Base-by-base conservation (phyloP, 1,140 invertebrate species). In the Hirudo medicinalis region DNA sequence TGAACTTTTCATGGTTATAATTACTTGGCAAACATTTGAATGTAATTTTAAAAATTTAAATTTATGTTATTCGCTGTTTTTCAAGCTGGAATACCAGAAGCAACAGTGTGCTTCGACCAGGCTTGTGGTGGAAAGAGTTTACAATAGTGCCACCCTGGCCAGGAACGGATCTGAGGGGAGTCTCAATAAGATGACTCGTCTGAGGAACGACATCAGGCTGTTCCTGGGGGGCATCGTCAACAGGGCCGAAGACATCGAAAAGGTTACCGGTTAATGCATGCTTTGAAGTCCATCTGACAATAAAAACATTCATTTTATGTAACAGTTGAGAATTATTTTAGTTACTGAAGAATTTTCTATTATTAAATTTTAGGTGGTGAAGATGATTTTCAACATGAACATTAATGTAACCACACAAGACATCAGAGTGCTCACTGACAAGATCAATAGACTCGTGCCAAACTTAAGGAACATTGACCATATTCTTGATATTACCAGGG, bases 401-500 rank as follows among this genome's bases (percentile, higher is more conserved):
- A 90, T 90, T 15, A 86, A 88, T 13, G 79, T 91, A 57, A 86
- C 88, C 78, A 92, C 92, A 5, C 87, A 91, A 71, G 87, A 95
- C 83, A 95, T 97, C 72, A 87, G 86, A 66, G 84, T 88, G 32
- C 79, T 97, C 57, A 91, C 92, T 3, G 83, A 87, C 54, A 84
- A 89, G 76, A 97, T 97, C 70, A 90, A 91, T 77, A 83, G 87
- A 22, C 92, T 91, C 11, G 90, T 96, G 9, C 86, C 87, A 4
- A 89, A 89, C 13, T 82, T 97, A 8, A 92, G 90, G 43, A 87
- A 97, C 79, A 93, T 94, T 72, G 91, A 96, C 76, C 85, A 86
- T 72, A 97, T 97, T 76, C 87, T 97, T 54, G 84, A 85, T 29
- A 92, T 89, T 67, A 97, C 94, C 0, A 86, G 86, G 69, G 86